These are phyloP conservation scores for Micronycteris hirsuta DNA, from an alignment of 2,113 vertebrate species.

Conservation along the genomic window DNA sequence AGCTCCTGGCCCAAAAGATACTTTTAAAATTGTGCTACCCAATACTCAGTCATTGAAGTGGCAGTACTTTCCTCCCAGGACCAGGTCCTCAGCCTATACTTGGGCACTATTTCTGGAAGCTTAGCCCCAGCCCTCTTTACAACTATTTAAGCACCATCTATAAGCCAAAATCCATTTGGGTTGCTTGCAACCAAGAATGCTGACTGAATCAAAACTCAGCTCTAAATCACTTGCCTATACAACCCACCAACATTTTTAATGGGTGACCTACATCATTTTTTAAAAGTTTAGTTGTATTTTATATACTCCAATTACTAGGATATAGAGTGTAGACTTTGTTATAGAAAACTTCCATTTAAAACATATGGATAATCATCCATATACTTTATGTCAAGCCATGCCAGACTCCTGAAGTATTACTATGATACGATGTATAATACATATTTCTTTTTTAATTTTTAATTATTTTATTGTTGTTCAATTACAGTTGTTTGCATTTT, in stretches of 20 bases:
- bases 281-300: background rate
- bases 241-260: background rate
- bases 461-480: too few species aligned
- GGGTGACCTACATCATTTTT: background rate
- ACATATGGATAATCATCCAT: background rate
- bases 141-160: background rate
- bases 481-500: too few species aligned
- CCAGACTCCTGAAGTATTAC: background rate
- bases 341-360: slow-evolving; percentile 29
- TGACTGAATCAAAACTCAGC: slow-evolving; percentile 13
- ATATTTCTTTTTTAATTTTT: too few species aligned
- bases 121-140: background rate
- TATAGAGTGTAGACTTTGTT: background rate
- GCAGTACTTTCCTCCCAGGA: background rate
- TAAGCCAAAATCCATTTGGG: background rate
- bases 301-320: background rate
- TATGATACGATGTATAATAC: background rate
- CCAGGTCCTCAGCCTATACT: background rate
- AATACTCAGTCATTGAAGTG: background rate
- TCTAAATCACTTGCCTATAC: background rate
- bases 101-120: background rate
- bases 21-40: background rate
- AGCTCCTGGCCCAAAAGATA: background rate
- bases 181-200: background rate
- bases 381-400: background rate